Evolutionary conservation across 2,888 invertebrate species (phyloP).

Genomic region (Metacarcinus magister): DNA sequence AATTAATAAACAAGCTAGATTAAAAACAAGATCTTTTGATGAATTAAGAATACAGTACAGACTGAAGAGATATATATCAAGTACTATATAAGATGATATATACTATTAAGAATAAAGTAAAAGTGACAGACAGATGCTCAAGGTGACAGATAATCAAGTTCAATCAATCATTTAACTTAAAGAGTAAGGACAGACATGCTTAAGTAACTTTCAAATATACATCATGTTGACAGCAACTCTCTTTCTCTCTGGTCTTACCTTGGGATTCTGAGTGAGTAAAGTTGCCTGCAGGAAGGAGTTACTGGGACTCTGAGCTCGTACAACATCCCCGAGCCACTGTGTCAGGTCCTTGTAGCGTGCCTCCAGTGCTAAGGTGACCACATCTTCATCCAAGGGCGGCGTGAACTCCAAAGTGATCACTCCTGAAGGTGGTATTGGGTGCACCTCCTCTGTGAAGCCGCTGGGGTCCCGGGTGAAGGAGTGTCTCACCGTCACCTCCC

Average conservation of each 20-base stretch:
- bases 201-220: not conserved
- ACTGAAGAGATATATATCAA: too few relatives aligned
- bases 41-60: not conserved
- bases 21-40: not conserved
- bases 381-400: slow-evolving; percentile 87
- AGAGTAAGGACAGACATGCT: slow-evolving; percentile 5
- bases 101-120: not conserved
- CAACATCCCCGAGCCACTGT: slow-evolving; percentile 90
- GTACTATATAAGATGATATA: not conserved
- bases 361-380: slow-evolving; percentile 90
- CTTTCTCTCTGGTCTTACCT: slow-evolving; percentile 58
- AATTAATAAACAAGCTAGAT: not conserved
- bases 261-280: slow-evolving; percentile 86
- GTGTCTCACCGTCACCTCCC: slow-evolving; percentile 87
- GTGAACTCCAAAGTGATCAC: slow-evolving; percentile 88
- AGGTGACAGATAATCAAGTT: not conserved
- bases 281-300: slow-evolving; percentile 87
- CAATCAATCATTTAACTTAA: not conserved
- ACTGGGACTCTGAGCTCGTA: slow-evolving; percentile 89
- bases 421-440: slow-evolving; percentile 88
- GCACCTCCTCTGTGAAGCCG: slow-evolving; percentile 86
- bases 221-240: not conserved
- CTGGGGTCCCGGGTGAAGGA: slow-evolving; percentile 88
- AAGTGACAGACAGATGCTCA: slow-evolving; percentile 18
- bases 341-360: slow-evolving; percentile 92